phyloP scores from a whole-genome alignment of 2,797 vertebrate species.

The Neosilurus hyrtlii region DNA sequence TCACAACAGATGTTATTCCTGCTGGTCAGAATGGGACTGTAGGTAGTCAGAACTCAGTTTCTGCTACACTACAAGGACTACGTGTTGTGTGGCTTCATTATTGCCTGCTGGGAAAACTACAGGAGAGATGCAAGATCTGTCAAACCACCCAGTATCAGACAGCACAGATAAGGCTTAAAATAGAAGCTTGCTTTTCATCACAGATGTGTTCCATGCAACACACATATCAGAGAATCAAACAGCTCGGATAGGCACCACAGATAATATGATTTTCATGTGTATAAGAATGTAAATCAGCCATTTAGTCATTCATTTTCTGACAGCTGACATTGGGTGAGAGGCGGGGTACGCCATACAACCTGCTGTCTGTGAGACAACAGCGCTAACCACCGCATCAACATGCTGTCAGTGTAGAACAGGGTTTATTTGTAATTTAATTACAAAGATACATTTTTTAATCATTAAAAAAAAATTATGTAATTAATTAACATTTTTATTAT shows the following conservation, averaged over 20 bases:
- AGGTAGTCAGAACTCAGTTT: constrained; percentile 12
- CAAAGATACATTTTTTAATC: neutral
- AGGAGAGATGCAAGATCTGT: constrained; percentile 23
- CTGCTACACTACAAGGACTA: neutral
- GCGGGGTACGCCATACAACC: no score
- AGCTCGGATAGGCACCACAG: neutral
- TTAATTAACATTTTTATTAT: neutral
- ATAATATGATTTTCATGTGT: neutral
- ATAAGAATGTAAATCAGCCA: neutral
- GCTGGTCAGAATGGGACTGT: neutral
- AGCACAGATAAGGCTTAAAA: constrained; percentile 36
- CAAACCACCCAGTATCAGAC: constrained; percentile 30
- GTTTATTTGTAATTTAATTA: neutral
- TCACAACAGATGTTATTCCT: neutral
- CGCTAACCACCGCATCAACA: no score
- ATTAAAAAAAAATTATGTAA: neutral
- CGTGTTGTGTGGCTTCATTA: neutral
- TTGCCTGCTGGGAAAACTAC: constrained; percentile 34
- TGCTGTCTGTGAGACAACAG: no score
- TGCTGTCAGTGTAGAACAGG: no score
- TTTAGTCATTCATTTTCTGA: neutral
- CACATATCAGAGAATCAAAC: constrained; percentile 11
- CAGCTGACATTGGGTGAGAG: no score
- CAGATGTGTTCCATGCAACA: constrained; percentile 31
- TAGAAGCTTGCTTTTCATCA: constrained; percentile 35